These are phyloP conservation scores for Ciconia nigra DNA, from an alignment of 2,797 vertebrate genomes.

Conservation along the genomic window DNA sequence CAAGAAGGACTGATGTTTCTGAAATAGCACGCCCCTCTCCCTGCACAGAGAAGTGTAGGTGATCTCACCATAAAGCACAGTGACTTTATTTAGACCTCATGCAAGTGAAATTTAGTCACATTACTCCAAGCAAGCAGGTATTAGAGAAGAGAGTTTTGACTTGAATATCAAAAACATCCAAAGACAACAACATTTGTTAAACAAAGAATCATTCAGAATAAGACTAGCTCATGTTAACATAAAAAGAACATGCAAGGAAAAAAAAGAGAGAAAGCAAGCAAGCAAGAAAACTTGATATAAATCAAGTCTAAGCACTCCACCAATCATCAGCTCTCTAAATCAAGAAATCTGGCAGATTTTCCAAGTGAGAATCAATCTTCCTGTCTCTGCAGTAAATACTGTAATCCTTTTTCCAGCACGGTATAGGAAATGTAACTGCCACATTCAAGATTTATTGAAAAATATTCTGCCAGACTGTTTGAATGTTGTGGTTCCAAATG, in stretches of 20 bases:
- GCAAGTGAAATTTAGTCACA: neutral
- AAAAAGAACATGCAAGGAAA: neutral
- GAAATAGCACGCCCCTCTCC: neutral
- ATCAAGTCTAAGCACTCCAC: conserved; percentile 67
- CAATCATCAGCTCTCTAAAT: conserved; percentile 72
- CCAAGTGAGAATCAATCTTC: conserved; percentile 76
- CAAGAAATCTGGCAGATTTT: conserved; percentile 75
- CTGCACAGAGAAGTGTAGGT: neutral
- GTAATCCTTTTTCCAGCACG: conserved; percentile 69
- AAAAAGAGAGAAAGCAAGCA: neutral
- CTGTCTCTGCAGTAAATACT: conserved; percentile 74
- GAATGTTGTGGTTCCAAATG: neutral
- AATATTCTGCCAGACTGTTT: conserved; percentile 62
- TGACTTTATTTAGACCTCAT: neutral
- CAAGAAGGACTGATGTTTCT: neutral
- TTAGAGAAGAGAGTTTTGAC: neutral
- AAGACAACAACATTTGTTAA: neutral
- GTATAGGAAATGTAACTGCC: conserved; percentile 71
- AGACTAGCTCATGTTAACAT: neutral
- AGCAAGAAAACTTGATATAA: conserved; percentile 39
- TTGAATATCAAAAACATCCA: neutral
- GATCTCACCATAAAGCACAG: neutral
- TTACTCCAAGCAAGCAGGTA: neutral
- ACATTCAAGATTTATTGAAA: conserved; percentile 67
- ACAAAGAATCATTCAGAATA: neutral